Conservation (phyloP, 2,113 vertebrate genomes). For the Helogale parvula region DNA sequence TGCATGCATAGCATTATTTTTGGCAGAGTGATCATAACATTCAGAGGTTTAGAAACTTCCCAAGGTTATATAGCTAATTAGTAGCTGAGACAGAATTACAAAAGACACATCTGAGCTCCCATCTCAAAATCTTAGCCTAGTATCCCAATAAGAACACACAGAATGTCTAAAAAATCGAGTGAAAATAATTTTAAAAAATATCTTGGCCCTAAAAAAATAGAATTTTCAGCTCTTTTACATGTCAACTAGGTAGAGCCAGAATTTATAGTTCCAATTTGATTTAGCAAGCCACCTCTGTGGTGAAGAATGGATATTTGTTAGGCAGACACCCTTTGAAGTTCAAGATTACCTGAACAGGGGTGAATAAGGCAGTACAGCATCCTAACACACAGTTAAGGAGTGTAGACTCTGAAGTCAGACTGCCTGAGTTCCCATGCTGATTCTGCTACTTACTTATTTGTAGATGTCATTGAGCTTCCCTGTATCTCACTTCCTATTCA, state of each 20-base stretch:
- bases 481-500: neutral
- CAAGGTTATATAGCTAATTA: neutral
- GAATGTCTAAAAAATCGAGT: neutral
- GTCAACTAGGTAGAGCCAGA: neutral
- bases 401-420: neutral
- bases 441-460: neutral
- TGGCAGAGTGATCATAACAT: neutral
- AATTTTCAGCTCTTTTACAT: neutral
- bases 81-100: constrained; percentile 6
- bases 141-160: neutral
- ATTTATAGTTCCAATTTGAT: neutral
- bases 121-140: neutral
- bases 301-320: neutral
- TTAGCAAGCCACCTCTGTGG: neutral
- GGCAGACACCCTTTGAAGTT: neutral
- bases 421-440: neutral
- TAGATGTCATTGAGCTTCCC: neutral
- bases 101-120: neutral
- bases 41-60: neutral
- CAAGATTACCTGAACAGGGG: neutral
- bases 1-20: neutral
- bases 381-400: neutral
- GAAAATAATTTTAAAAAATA: neutral
- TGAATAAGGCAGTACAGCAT: neutral
- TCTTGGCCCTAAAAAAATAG: neutral